phyloP scores from a whole-genome alignment of 1,140 invertebrate species.

The Nasonia vitripennis region DNA sequence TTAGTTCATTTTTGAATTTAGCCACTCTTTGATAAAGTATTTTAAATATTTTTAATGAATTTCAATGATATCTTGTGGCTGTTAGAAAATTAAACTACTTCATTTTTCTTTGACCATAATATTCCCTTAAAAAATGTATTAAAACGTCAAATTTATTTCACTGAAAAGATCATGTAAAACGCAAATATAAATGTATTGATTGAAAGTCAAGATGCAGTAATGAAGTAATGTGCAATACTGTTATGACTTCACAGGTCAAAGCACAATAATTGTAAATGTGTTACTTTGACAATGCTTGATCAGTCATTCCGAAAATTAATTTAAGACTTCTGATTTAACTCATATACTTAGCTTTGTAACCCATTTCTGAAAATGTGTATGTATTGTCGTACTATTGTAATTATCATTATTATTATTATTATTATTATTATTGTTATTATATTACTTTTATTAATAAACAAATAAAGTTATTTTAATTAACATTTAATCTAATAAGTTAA shows the following conservation, averaged over 20 bases:
- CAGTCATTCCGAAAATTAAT: slow-evolving; percentile 28
- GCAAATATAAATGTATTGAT: slow-evolving; percentile 23
- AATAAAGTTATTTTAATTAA: slow-evolving; percentile 35
- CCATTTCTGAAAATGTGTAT: not conserved
- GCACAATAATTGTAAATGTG: slow-evolving; percentile 23
- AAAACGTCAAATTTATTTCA: not conserved
- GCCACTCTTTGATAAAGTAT: not conserved
- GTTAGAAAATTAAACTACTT: not conserved
- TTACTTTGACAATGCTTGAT: slow-evolving; percentile 22
- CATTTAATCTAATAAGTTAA: slow-evolving; percentile 26
- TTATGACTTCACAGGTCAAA: not conserved
- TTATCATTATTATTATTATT: not conserved
- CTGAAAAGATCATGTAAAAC: not conserved
- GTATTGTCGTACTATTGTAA: slow-evolving; percentile 24
- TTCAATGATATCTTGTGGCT: not conserved
- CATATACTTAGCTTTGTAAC: slow-evolving; percentile 11
- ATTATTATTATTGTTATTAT: slow-evolving; percentile 29
- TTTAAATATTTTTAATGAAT: not conserved
- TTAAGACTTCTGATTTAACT: slow-evolving; percentile 16
- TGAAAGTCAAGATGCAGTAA: slow-evolving; percentile 13
- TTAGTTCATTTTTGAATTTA: too few relatives aligned
- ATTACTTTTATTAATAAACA: not conserved
- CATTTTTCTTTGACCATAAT: not conserved
- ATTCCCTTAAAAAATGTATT: not conserved
- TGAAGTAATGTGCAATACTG: slow-evolving; percentile 11